Evolutionary conservation across 2,113 vertebrate genomes (phyloP).

Genomic region (Himantopus leucocephalus): DNA sequence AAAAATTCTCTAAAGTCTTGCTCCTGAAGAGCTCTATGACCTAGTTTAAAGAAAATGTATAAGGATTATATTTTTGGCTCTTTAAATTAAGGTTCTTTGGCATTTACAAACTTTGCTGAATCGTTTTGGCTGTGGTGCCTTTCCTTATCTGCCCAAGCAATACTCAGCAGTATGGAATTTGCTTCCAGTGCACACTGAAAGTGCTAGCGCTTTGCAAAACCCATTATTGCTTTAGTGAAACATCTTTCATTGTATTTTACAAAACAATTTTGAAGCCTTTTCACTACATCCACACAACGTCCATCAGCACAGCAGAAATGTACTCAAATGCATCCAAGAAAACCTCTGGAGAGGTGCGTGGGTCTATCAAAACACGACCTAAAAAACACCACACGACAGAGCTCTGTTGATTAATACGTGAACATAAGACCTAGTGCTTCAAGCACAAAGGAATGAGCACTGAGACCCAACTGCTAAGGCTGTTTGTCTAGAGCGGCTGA

Average conservation of each 20-base stretch:
- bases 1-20: background rate
- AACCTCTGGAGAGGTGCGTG: background rate
- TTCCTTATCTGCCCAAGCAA: slow-evolving; percentile 65
- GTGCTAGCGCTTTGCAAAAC: slow-evolving; percentile 27
- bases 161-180: slow-evolving; percentile 65
- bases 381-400: background rate
- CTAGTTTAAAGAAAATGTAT: slow-evolving; percentile 35
- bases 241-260: background rate
- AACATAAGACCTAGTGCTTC: background rate
- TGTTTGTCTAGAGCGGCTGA: background rate
- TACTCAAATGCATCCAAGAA: background rate
- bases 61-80: slow-evolving; percentile 9
- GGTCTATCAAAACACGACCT: background rate
- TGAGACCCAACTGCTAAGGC: background rate
- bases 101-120: slow-evolving; percentile 58
- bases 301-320: background rate
- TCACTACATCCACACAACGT: background rate
- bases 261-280: slow-evolving; percentile 3
- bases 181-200: slow-evolving; percentile 3
- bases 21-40: slow-evolving; percentile 13
- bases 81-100: background rate
- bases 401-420: background rate
- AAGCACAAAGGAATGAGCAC: background rate
- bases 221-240: background rate
- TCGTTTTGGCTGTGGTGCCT: slow-evolving; percentile 40